phyloP scores from a whole-genome alignment of 2,113 vertebrate species.

The Brienomyrus brachyistius region DNA sequence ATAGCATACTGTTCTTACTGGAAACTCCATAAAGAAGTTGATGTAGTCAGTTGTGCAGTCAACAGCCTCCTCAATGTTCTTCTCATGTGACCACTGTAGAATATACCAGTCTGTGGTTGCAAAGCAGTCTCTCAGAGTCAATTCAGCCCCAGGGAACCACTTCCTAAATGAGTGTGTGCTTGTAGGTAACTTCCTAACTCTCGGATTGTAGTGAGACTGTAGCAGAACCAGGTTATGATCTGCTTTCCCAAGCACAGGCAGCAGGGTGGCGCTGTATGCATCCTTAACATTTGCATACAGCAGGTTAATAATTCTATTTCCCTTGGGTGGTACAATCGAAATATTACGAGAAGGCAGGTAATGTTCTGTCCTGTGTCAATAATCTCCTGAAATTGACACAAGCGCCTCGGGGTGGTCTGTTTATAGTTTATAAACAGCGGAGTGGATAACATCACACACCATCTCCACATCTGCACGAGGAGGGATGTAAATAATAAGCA shows the following conservation, averaged over 20 bases:
- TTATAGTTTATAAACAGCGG: not conserved
- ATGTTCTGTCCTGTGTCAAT: not conserved
- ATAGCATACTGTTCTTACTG: slow-evolving; percentile 2
- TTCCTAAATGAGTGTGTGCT: slow-evolving; percentile 15
- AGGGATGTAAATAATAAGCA: too few relatives aligned
- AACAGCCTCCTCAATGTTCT: slow-evolving; percentile 10
- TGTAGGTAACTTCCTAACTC: not conserved
- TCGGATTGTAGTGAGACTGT: not conserved
- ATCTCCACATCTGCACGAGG: too few relatives aligned
- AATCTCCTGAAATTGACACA: not conserved
- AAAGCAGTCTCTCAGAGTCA: slow-evolving; percentile 23
- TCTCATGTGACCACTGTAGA: not conserved
- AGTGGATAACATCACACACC: not conserved
- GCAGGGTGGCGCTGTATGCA: not conserved
- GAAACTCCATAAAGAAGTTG: slow-evolving; percentile 14
- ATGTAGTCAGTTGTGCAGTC: slow-evolving; percentile 21
- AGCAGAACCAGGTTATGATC: slow-evolving; percentile 17
- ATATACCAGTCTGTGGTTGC: slow-evolving; percentile 10
- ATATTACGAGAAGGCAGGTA: not conserved
- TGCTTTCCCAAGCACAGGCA: not conserved
- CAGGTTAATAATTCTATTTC: not conserved
- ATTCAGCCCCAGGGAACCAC: slow-evolving; percentile 4
- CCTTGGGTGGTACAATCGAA: not conserved
- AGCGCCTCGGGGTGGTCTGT: not conserved
- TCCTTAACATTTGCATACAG: slow-evolving; percentile 10